Evolutionary conservation across 2,113 vertebrate genomes (phyloP).

Genomic region (Capricornis sumatraensis): DNA sequence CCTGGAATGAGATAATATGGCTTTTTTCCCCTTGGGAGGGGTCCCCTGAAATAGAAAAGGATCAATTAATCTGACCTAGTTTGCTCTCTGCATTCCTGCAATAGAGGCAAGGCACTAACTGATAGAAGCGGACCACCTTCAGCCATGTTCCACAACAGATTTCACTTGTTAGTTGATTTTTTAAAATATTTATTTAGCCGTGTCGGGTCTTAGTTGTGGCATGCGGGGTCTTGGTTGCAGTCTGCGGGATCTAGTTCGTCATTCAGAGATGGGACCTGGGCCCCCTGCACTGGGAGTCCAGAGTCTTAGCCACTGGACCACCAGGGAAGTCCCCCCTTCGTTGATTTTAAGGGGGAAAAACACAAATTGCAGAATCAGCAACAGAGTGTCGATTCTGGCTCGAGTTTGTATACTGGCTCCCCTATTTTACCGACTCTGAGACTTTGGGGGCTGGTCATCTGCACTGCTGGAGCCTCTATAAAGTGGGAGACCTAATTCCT

Average conservation of each 20-base stretch:
- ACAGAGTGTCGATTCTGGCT: fast-evolving
- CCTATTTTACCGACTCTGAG: neutral
- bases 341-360: neutral
- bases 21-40: neutral
- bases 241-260: neutral
- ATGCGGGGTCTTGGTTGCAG: neutral
- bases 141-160: fast-evolving
- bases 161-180: neutral
- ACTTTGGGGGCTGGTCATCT: neutral
- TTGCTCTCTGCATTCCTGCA: neutral
- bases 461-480: neutral
- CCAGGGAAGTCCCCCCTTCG: neutral
- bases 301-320: neutral
- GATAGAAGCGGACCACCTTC: neutral
- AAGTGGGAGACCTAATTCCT: neutral
- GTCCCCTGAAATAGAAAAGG: neutral
- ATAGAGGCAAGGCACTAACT: neutral
- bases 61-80: neutral
- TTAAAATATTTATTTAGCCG: neutral
- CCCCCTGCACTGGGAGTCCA: neutral
- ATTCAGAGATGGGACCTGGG: neutral
- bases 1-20: neutral
- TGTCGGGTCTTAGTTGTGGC: neutral
- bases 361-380: fast-evolving
- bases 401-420: neutral